Conservation (phyloP, 2,113 vertebrate genomes). For the Charadrius vociferus region DNA sequence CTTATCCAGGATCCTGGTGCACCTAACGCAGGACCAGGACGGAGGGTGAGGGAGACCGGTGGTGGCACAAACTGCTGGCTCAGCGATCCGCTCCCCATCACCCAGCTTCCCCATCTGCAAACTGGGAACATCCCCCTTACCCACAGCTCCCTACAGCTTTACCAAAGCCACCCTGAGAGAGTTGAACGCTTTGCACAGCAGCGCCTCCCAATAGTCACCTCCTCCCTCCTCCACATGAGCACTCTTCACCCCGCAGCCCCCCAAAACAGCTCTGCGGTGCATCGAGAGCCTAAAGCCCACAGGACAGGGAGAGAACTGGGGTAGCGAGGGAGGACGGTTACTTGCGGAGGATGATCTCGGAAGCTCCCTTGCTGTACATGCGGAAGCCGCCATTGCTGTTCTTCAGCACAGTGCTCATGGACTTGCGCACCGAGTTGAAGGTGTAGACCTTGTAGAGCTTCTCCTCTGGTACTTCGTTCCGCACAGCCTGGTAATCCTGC, state of each 20-base stretch:
- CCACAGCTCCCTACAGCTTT: neutral
- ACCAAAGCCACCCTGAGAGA: neutral
- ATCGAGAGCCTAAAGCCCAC: accelerated
- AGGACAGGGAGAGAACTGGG: accelerated
- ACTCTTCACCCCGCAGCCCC: neutral
- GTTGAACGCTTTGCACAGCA: neutral
- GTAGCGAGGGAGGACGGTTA: slow-evolving; percentile 34
- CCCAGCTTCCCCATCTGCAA: neutral
- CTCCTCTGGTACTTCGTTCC: slow-evolving; percentile 92
- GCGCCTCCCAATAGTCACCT: neutral
- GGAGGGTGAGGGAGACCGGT: neutral
- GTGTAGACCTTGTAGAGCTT: slow-evolving; percentile 96
- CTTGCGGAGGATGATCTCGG: slow-evolving; percentile 95
- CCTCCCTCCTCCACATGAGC: neutral
- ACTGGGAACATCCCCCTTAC: neutral
- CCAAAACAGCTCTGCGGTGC: accelerated
- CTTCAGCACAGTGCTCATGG: slow-evolving; percentile 95
- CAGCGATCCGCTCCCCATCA: neutral
- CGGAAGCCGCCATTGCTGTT: slow-evolving; percentile 82
- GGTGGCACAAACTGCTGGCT: neutral
- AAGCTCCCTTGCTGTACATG: slow-evolving; percentile 99
- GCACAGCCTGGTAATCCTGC: slow-evolving; percentile 91
- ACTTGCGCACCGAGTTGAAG: slow-evolving; percentile 96
- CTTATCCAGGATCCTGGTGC: slow-evolving; percentile 86
- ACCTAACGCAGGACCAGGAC: slow-evolving; percentile 62